Evolutionary conservation across 1,140 invertebrate species (phyloP), one percentile per base, ranked within the genome.

Genomic region (Antheraea pernyi): DNA sequence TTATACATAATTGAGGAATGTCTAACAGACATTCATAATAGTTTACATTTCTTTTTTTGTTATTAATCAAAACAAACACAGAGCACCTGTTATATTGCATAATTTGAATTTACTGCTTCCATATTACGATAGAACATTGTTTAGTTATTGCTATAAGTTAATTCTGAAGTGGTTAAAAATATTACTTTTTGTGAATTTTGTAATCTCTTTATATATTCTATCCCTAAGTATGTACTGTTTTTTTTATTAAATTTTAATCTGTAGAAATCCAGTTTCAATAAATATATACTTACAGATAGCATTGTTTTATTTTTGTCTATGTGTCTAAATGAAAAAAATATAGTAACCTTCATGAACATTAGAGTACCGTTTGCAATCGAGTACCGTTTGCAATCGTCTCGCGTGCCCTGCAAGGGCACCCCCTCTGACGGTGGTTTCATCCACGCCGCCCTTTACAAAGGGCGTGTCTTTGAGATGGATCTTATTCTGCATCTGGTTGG

Each of bases 241-340:
- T 91, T 91, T 88, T 73, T 81, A 87, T 86, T 74, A 85, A 86
- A 85, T 83, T 86, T 87, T 84, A 86, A 87, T 86, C 80, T 86
- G 85, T 87, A 91, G 85, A 83, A 86, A 84, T 80, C 77, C 80
- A 79, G 80, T 83, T 83, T 82, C 78, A 79, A 53, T 85, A 82
- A 81, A 82, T 80, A 83, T 81, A 86, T 77, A 70, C 42, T 19
- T 53, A 53, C 46, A 53, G 16, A 53, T 53, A 11, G 13, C 7
- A 37, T 19, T 36, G 62, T 67, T 79, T 79, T 76, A 75, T 77
- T 75, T 69, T 53, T 53, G 16, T 16, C 0, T 2, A 30, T 30
- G 22, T 30, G 22, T 30, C 22, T 30, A 2, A 30, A 30, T 30
- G 22, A 30, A 30, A 30, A n/a, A 1, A 30, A 30, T 30, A 30